A percentile compares a stretch with the other conserved stretches of the same genome.
Conservation (phyloP, 2,888 invertebrate species). For the Heteromurus nitidus region DNA sequence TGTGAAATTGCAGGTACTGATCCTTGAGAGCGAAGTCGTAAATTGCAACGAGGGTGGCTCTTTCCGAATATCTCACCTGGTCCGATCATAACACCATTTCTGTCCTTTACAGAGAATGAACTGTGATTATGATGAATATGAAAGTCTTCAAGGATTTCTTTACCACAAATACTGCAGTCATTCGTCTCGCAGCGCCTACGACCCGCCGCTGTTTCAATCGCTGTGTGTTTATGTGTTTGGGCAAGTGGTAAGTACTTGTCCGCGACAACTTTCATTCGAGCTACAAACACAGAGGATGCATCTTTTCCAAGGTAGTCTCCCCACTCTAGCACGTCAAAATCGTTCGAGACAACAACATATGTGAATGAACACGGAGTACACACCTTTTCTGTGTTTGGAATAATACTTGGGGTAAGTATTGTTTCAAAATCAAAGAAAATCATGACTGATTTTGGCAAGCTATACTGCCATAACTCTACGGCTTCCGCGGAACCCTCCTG, state of each 20-base stretch:
- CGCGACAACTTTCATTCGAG: slow-evolving; percentile 11
- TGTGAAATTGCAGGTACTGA: not conserved
- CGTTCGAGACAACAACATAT: not conserved
- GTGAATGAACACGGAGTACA: slow-evolving; percentile 7
- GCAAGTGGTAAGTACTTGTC: not conserved
- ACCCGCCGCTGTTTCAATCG: not conserved
- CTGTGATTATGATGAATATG: slow-evolving; percentile 34
- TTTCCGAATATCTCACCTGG: slow-evolving; percentile 16
- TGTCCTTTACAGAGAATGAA: not conserved
- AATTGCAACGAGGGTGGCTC: slow-evolving; percentile 3
- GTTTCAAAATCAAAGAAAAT: slow-evolving; percentile 39
- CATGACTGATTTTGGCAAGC: slow-evolving; percentile 6
- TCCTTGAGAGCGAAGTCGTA: not conserved
- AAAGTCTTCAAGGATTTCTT: too few species aligned
- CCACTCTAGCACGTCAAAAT: slow-evolving; percentile 11
- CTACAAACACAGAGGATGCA: not conserved
- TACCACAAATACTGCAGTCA: slow-evolving; percentile 14
- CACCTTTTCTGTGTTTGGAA: not conserved
- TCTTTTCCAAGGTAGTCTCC: not conserved
- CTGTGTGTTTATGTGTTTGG: slow-evolving; percentile 13
- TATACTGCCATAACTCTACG: not conserved
- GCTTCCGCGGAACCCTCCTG: not conserved
- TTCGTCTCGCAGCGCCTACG: not conserved
- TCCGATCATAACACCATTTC: not conserved
- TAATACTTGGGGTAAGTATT: not conserved